Conservation (phyloP, 2,113 vertebrate genomes). For the Dipodomys ordii region DNA sequence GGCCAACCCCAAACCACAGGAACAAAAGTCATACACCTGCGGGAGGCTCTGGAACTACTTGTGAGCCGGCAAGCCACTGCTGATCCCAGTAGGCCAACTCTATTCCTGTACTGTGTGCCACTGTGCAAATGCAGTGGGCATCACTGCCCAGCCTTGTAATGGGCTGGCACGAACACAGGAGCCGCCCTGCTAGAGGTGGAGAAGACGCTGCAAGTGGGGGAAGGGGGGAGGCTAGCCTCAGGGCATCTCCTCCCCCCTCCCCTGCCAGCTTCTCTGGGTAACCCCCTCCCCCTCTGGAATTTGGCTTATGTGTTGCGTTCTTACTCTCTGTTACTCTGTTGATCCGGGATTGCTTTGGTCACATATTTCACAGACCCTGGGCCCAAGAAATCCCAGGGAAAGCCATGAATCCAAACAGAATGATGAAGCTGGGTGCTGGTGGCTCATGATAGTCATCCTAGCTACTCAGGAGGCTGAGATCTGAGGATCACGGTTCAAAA, state of each 20-base stretch:
- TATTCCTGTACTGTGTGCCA: neutral
- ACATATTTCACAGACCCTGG: neutral
- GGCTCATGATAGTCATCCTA: too few species aligned
- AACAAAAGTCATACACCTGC: neutral
- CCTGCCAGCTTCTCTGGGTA: neutral
- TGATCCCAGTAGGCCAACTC: neutral
- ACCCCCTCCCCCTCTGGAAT: neutral
- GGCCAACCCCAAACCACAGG: neutral
- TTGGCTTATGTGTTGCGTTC: neutral
- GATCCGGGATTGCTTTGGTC: neutral
- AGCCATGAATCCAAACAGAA: neutral
- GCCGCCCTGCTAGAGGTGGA: neutral
- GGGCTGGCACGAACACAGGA: neutral
- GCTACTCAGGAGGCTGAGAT: too few species aligned
- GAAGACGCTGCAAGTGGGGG: fast-evolving
- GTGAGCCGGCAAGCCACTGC: too few species aligned
- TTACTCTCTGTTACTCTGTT: neutral
- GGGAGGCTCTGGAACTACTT: neutral
- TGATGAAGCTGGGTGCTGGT: too few species aligned
- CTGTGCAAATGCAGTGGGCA: neutral
- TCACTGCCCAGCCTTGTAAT: fast-evolving
- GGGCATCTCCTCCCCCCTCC: too few species aligned
- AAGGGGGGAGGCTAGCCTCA: neutral
- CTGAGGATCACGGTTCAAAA: too few species aligned
- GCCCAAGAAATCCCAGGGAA: neutral